Evolutionary conservation across 2,888 invertebrate species (phyloP).

Genomic region (Choreutis nemorana): DNA sequence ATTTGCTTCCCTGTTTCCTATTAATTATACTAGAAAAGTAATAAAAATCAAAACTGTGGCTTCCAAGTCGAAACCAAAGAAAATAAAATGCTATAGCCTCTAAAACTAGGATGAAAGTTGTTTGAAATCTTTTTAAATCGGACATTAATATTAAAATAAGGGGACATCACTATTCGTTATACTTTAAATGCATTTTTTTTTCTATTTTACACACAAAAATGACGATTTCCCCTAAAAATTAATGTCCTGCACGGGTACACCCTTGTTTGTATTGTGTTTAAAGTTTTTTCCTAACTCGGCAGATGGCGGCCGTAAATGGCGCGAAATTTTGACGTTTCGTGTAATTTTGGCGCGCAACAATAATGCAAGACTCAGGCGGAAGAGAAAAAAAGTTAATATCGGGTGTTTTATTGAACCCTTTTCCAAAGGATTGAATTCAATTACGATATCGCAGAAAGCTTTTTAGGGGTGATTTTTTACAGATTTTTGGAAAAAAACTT

Average conservation of each 20-base stretch:
- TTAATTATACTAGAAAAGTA: constrained; percentile 28
- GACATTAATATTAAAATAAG: constrained; percentile 56
- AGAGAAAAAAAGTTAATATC: constrained; percentile 40
- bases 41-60: constrained; percentile 32
- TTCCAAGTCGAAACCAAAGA: constrained; percentile 23
- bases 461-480: constrained; percentile 45
- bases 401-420: constrained; percentile 57
- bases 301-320: constrained; percentile 61
- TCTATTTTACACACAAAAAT: constrained; percentile 48
- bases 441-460: constrained; percentile 36
- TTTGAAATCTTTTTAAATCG: constrained; percentile 14
- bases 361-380: constrained; percentile 24
- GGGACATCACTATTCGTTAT: constrained; percentile 46
- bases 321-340: constrained; percentile 63
- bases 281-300: constrained; percentile 37
- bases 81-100: constrained; percentile 5
- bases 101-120: constrained; percentile 11
- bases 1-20: too few species aligned
- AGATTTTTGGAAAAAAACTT: constrained; percentile 39
- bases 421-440: constrained; percentile 65
- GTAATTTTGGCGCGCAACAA: constrained; percentile 49
- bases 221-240: constrained; percentile 57
- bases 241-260: constrained; percentile 37
- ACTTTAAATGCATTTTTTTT: constrained; percentile 60
- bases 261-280: constrained; percentile 63